phyloP scores from a whole-genome alignment of 1,140 invertebrate species.

The Meloidogyne floridensis region DNA sequence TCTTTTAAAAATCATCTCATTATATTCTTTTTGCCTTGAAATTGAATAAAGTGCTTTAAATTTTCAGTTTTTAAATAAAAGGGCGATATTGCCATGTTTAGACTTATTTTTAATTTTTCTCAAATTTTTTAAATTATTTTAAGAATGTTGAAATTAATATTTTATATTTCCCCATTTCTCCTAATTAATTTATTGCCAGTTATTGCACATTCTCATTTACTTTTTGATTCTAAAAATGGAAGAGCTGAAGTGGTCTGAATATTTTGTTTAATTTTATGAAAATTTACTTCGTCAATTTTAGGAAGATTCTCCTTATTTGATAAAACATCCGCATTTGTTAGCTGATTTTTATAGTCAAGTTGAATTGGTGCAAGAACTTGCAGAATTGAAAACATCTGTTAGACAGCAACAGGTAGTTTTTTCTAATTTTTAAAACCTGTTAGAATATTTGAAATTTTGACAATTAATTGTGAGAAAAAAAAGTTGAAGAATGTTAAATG shows the following conservation, averaged over 20 bases:
- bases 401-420: slow-evolving; percentile 9
- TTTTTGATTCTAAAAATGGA: slow-evolving; percentile 12
- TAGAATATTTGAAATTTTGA: no score
- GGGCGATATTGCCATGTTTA: not conserved
- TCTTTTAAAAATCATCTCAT: not conserved
- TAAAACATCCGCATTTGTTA: slow-evolving; percentile 13
- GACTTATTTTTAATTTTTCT: not conserved
- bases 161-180: not conserved
- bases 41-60: slow-evolving; percentile 1
- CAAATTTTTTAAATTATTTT: not conserved
- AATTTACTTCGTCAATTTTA: not conserved
- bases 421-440: not conserved
- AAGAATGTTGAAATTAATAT: not conserved
- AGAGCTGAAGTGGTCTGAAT: not conserved
- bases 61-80: not conserved
- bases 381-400: not conserved
- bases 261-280: not conserved
- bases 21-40: not conserved
- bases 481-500: no score
- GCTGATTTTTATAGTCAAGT: slow-evolving; percentile 16
- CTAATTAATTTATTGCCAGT: not conserved
- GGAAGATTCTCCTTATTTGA: slow-evolving; percentile 13
- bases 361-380: slow-evolving; percentile 13
- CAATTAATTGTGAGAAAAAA: no score
- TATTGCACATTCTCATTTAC: slow-evolving; percentile 5